phyloP scores from a whole-genome alignment of 2,888 invertebrate genomes.

The Tortrix viridana region DNA sequence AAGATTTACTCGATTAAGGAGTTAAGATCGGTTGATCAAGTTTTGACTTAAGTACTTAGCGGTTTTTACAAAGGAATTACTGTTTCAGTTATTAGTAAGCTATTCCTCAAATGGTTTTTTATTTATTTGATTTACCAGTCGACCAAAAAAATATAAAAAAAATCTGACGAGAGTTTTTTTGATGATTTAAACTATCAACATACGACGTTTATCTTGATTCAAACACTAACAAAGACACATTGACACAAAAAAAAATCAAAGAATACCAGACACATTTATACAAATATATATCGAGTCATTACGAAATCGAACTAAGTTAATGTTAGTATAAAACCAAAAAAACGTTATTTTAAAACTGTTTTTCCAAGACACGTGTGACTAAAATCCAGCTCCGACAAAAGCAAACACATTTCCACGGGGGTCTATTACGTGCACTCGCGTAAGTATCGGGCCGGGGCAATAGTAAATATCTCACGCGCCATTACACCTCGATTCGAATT shows the following conservation, averaged over 20 bases:
- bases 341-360: neutral
- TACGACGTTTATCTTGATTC: too few relatives aligned
- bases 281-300: too few relatives aligned
- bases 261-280: too few relatives aligned
- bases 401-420: neutral
- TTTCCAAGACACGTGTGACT: neutral
- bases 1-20: slow-evolving; percentile 29
- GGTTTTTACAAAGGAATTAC: neutral
- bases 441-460: slow-evolving; percentile 21
- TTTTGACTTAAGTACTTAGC: slow-evolving; percentile 2
- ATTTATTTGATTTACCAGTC: too few relatives aligned
- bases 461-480: slow-evolving; percentile 37
- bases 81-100: neutral
- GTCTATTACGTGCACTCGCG: slow-evolving; percentile 14
- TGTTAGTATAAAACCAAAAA: too few relatives aligned
- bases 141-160: too few relatives aligned
- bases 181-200: too few relatives aligned
- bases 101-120: too few relatives aligned
- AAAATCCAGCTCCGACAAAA: neutral
- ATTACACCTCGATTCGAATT: slow-evolving; percentile 37
- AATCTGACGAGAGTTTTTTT: too few relatives aligned
- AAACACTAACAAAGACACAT: too few relatives aligned
- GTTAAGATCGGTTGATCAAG: slow-evolving; percentile 13
- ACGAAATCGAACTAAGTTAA: too few relatives aligned
- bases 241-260: too few relatives aligned